phyloP scores from a whole-genome alignment of 2,113 vertebrate species.

The Neotoma lepida region DNA sequence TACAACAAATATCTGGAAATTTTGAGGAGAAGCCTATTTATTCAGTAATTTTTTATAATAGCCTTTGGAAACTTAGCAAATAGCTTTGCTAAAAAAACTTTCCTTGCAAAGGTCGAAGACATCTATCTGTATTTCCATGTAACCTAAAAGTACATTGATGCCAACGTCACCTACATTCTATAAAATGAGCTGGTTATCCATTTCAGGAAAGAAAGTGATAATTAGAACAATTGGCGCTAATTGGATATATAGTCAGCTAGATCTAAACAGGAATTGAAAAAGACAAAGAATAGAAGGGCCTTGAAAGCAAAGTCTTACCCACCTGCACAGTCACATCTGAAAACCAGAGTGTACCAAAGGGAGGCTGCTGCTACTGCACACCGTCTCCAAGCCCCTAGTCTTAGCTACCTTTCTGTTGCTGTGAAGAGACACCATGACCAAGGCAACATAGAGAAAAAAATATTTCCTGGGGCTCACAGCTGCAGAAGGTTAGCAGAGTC shows the following conservation, averaged over 20 bases:
- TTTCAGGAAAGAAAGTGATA: conserved; percentile 44
- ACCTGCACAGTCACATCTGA: not conserved
- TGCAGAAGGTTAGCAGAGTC: not conserved
- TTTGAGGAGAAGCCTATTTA: not conserved
- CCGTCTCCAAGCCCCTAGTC: not conserved
- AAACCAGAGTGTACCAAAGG: not conserved
- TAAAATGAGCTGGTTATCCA: conserved; percentile 45
- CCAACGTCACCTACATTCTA: conserved; percentile 2
- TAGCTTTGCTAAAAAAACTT: conserved; percentile 25
- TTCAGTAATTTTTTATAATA: conserved; percentile 7
- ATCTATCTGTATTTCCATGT: conserved; percentile 8
- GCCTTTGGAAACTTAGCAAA: conserved; percentile 34
- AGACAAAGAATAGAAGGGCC: not conserved
- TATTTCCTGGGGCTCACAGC: not conserved
- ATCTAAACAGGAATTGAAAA: conserved; percentile 40
- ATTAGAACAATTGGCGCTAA: conserved; percentile 46
- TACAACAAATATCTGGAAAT: not conserved
- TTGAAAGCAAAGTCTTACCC: not conserved
- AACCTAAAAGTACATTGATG: conserved; percentile 5
- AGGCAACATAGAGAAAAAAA: not conserved
- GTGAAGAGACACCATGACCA: not conserved
- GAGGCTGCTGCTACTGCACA: not conserved
- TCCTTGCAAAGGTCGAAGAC: conserved; percentile 36
- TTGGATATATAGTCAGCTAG: conserved; percentile 23
- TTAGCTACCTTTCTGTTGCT: not conserved